Base-by-base conservation (phyloP, 2,113 vertebrate genomes). In the Camelus dromedarius region DNA sequence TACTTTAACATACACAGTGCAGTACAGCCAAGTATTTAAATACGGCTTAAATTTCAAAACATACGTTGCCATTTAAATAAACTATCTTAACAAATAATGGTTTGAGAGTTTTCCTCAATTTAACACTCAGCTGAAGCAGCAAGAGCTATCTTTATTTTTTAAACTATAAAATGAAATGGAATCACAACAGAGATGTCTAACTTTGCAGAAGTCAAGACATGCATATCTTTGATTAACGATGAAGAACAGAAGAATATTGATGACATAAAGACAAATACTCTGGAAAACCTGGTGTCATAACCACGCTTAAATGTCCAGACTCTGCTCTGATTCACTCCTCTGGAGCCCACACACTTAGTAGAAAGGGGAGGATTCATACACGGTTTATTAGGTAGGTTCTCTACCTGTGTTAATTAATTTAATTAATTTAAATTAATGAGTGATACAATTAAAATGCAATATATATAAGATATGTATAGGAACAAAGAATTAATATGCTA, bases 1-100 rank as follows among this genome's bases (percentile, higher is more conserved):
- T 97, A 96, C 95, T 96, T 93, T 96, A 88, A 77, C 19, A 35
- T 67, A 38, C 26, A 54, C 42, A 84, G 30, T 19, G 0, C 58
- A 64, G 30, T 28, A 73, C 32, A 83, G 15, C 11, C 30, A 38
- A 95, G 72, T 42, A 56, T 22, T 89, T 75, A 89, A 77, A 93
- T 56, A 73, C 48, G 30, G 69, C 20, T 83, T 76, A 89, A 64
- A 93, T 73, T 66, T 90, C 54, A 70, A 79, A 85, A 85, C 26
- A 50, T 35, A 82, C 9, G 35, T 46, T 82, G 22, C 13, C 32
- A 90, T 35, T 86, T 67, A 86, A 56, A 56, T 46, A 75, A 72
- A 87, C 28, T 91, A 86, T 22, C 35, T 80, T 77, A 84, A 91
- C 50, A 93, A 80, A 73, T 48, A 83, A 88, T 69, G 6, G 66